phyloP scores from a whole-genome alignment of 1,140 invertebrate genomes.

The Oppia nitens region DNA sequence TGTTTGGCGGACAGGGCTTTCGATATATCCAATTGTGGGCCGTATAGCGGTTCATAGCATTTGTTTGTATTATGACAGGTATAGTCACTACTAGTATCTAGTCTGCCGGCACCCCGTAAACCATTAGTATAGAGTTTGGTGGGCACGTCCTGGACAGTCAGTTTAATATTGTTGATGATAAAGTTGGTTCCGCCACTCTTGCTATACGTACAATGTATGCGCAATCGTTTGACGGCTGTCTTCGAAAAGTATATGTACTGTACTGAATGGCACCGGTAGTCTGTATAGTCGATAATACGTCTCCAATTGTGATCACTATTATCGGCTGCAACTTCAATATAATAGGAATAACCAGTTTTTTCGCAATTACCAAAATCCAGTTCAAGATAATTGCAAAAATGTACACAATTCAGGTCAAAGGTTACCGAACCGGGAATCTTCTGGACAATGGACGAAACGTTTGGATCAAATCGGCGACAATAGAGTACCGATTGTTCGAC shows the following conservation, averaged over 20 bases:
- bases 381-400: background rate
- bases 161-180: background rate
- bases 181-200: background rate
- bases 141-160: background rate
- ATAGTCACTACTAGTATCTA: background rate
- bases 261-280: background rate
- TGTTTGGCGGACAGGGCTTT: too few species aligned
- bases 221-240: background rate
- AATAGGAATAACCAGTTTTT: background rate
- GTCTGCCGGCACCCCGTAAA: background rate
- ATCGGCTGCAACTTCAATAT: background rate
- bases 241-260: background rate
- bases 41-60: background rate
- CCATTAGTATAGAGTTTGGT: background rate
- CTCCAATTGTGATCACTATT: background rate
- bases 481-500: background rate
- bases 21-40: background rate
- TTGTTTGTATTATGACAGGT: background rate
- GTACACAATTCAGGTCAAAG: background rate
- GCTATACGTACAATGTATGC: background rate
- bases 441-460: background rate
- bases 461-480: background rate
- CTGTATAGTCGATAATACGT: background rate
- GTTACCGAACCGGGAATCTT: background rate
- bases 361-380: background rate